These are phyloP conservation scores for Geophilus truncorum DNA, from an alignment of 2,888 invertebrate genomes.

Conservation along the genomic window DNA sequence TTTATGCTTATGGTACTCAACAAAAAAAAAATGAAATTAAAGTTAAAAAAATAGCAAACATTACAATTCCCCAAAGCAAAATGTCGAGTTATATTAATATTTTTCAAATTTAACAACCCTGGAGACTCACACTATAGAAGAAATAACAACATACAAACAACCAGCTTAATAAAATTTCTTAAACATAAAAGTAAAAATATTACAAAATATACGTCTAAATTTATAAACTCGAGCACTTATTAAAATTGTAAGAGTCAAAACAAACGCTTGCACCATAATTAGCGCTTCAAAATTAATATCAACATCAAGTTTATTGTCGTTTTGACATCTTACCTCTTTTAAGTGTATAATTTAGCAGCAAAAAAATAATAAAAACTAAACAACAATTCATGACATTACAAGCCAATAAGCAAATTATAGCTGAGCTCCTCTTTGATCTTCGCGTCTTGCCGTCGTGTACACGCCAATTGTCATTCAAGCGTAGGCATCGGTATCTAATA, in stretches of 20 bases:
- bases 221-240: neutral
- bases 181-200: neutral
- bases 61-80: too few relatives aligned
- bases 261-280: neutral
- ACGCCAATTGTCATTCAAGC: conserved; percentile 23
- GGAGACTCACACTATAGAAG: too few relatives aligned
- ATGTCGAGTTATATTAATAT: too few relatives aligned
- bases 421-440: conserved; percentile 6
- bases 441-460: neutral
- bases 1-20: too few relatives aligned
- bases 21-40: too few relatives aligned
- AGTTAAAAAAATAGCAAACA: too few relatives aligned
- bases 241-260: neutral
- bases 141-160: too few relatives aligned
- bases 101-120: too few relatives aligned
- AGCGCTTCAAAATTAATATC: neutral
- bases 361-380: neutral
- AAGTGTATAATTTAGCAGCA: neutral
- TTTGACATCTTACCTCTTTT: neutral
- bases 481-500: conserved; percentile 1
- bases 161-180: too few relatives aligned
- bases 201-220: too few relatives aligned
- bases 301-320: neutral
- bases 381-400: neutral
- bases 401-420: neutral